A percentile compares a stretch with the other conserved stretches of the same genome.
phyloP scores from a whole-genome alignment of 2,888 invertebrate species.

The Drosophila meridiana region DNA sequence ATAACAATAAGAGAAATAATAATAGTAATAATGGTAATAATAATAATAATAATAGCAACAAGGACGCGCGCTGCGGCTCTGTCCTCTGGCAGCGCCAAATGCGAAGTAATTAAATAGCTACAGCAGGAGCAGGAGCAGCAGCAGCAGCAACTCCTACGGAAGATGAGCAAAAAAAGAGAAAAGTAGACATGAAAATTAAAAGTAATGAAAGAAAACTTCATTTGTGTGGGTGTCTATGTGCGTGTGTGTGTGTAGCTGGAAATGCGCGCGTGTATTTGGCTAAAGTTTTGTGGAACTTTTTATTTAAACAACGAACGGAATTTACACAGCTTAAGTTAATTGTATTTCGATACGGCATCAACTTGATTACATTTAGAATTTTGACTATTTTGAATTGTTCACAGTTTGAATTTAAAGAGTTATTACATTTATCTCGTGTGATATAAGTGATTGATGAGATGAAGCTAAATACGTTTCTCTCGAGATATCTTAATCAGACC shows the following conservation, averaged over 20 bases:
- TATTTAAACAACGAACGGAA: background rate
- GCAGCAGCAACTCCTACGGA: background rate
- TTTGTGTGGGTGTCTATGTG: background rate
- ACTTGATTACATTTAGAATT: background rate
- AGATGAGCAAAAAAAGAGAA: constrained; percentile 11
- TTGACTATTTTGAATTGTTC: background rate
- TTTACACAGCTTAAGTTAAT: background rate
- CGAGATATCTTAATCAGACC: too few species aligned
- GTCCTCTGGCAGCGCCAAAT: constrained; percentile 3
- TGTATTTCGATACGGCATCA: background rate
- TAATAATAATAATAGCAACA: constrained; percentile 37
- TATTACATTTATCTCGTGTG: too few species aligned
- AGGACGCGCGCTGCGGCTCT: constrained; percentile 45
- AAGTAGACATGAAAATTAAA: constrained; percentile 45
- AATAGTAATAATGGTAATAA: constrained; percentile 65
- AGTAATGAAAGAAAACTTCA: constrained; percentile 45
- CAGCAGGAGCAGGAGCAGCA: constrained; percentile 10
- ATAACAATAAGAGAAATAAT: constrained; percentile 68
- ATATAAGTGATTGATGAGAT: too few species aligned
- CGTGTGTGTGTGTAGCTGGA: constrained; percentile 28
- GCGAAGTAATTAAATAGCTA: constrained; percentile 69
- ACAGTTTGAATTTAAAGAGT: too few species aligned
- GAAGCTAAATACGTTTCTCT: too few species aligned
- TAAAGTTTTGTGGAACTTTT: constrained; percentile 26
- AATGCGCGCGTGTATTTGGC: constrained; percentile 34